Conservation (phyloP, 2,113 vertebrate genomes). For the Lycocorax pyrrhopterus region DNA sequence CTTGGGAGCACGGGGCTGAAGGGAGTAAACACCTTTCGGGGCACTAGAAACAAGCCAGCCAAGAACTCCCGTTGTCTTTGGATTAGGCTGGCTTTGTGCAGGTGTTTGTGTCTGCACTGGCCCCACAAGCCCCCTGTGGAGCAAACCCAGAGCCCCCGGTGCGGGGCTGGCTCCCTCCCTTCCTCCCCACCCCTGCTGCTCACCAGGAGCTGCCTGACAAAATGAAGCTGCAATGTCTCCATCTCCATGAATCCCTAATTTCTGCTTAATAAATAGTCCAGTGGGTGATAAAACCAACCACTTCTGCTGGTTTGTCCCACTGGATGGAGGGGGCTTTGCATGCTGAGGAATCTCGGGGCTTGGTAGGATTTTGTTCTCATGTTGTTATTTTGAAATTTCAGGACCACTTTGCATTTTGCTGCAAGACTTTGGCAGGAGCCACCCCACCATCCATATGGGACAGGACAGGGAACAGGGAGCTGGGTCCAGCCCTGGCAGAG, state of each 20-base stretch:
- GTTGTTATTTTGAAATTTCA: background rate
- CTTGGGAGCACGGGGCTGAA: background rate
- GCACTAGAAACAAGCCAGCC: background rate
- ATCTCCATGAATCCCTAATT: background rate
- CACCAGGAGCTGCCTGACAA: background rate
- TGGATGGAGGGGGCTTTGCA: background rate
- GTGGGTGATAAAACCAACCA: background rate
- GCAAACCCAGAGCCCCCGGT: background rate
- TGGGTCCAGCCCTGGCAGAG: background rate
- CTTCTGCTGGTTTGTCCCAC: background rate
- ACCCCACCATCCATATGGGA: background rate
- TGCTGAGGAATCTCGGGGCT: background rate
- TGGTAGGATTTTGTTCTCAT: background rate
- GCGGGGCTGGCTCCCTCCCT: background rate
- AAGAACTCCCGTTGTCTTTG: background rate
- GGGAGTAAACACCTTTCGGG: background rate
- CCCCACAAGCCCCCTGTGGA: background rate
- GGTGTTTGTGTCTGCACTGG: background rate
- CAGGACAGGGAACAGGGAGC: background rate
- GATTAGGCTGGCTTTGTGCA: background rate
- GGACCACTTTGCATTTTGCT: background rate
- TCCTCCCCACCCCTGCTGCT: background rate
- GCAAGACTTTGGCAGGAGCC: background rate
- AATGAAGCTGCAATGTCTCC: background rate
- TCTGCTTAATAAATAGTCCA: background rate